Evolutionary conservation across 2,888 invertebrate genomes (phyloP).

Genomic region (Tridacna crocea): DNA sequence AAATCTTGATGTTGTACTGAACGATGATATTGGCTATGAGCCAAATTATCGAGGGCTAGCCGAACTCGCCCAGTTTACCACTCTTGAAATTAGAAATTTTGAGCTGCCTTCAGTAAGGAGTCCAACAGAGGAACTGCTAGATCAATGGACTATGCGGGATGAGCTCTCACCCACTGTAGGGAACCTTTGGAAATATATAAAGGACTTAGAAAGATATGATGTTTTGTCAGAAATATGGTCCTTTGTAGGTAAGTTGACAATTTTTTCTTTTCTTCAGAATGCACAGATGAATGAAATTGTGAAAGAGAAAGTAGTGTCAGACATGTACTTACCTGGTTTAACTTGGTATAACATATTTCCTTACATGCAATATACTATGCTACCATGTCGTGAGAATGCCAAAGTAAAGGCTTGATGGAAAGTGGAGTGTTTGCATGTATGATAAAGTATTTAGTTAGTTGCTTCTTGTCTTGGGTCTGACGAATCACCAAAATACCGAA

Average conservation of each 20-base stretch:
- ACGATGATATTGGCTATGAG: constrained; percentile 62
- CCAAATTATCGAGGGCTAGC: constrained; percentile 74
- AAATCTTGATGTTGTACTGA: constrained; percentile 62
- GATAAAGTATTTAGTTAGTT: too few species aligned
- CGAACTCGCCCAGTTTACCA: constrained; percentile 70
- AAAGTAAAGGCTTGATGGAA: too few species aligned
- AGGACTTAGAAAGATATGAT: constrained; percentile 68
- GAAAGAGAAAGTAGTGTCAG: neutral
- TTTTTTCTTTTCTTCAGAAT: neutral
- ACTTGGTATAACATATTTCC: too few species aligned
- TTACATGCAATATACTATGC: too few species aligned
- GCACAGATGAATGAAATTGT: neutral
- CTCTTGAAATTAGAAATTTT: constrained; percentile 72
- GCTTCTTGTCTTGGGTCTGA: too few species aligned
- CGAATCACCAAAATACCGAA: too few species aligned
- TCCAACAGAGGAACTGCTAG: constrained; percentile 69
- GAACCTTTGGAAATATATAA: constrained; percentile 65
- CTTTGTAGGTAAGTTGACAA: constrained; percentile 64
- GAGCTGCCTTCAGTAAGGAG: constrained; percentile 56
- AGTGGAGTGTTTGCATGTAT: too few species aligned
- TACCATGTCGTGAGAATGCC: too few species aligned
- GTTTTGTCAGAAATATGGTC: constrained; percentile 67
- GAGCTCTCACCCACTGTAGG: constrained; percentile 71
- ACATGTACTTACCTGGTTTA: too few species aligned
- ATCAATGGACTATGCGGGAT: constrained; percentile 66